Conservation (phyloP, 2,888 invertebrate species). For the Eueremaeus valkanovi region DNA sequence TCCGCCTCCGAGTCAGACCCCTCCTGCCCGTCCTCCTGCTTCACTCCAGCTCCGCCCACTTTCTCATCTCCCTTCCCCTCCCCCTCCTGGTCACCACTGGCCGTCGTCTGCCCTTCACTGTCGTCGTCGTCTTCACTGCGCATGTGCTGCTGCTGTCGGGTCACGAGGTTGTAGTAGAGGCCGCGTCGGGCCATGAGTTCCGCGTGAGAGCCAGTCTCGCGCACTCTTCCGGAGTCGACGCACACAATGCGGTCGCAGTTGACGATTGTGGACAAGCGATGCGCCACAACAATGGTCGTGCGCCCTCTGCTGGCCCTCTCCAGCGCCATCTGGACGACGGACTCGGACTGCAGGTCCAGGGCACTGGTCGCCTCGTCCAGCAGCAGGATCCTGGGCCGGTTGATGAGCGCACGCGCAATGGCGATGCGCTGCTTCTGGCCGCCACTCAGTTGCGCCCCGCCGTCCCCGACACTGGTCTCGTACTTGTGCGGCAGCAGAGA, state of each 20-base stretch:
- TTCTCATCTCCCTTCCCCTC: no score
- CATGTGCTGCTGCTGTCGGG: conserved; percentile 59
- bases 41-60: no score
- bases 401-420: conserved; percentile 72
- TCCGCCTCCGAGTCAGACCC: background rate
- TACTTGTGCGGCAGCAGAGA: conserved; percentile 56
- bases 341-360: conserved; percentile 50
- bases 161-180: conserved; percentile 67
- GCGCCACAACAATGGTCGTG: conserved; percentile 74
- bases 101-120: background rate
- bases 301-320: conserved; percentile 57
- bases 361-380: conserved; percentile 54
- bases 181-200: conserved; percentile 63
- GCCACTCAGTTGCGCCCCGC: conserved; percentile 74
- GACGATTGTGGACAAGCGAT: conserved; percentile 58
- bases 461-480: conserved; percentile 71
- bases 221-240: conserved; percentile 66
- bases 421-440: conserved; percentile 77
- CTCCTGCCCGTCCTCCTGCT: background rate
- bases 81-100: conserved; percentile 54
- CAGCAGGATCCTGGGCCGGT: conserved; percentile 54
- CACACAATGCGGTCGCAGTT: conserved; percentile 55
- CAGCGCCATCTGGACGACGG: conserved; percentile 49
- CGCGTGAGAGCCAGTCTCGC: conserved; percentile 67
- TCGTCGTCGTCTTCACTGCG: background rate